phyloP scores from a whole-genome alignment of 2,797 vertebrate species.

The Hylomyscus alleni region DNA sequence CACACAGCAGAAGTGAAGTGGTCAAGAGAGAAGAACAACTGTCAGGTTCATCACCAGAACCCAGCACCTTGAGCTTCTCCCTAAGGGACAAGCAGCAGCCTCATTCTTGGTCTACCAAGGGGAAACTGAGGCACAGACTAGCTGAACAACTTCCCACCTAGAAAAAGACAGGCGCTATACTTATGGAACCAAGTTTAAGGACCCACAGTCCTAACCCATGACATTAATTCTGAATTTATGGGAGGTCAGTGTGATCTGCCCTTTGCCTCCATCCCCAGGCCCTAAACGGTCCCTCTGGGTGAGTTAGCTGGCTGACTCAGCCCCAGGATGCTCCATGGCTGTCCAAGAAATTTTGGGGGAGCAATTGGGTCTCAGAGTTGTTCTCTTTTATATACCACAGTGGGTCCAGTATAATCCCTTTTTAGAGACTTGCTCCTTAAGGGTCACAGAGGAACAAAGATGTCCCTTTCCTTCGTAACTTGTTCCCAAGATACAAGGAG shows the following conservation, averaged over 20 bases:
- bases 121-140: not conserved
- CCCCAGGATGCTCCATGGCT: too few species aligned
- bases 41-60: not conserved
- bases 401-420: not conserved
- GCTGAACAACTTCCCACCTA: not conserved
- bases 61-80: too few species aligned
- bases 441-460: not conserved
- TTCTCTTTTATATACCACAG: rapidly evolving
- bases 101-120: too few species aligned
- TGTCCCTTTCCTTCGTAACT: not conserved
- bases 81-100: rapidly evolving
- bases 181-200: rapidly evolving
- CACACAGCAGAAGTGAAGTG: not conserved
- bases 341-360: rapidly evolving
- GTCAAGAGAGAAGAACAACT: not conserved
- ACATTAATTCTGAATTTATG: rapidly evolving
- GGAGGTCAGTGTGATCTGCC: not conserved
- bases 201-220: rapidly evolving
- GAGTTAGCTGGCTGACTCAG: too few species aligned
- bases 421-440: not conserved
- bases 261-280: too few species aligned
- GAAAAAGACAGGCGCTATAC: rapidly evolving
- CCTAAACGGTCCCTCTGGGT: not conserved
- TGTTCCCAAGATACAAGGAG: rapidly evolving
- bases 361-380: not conserved